A percentile compares a stretch with the other conserved stretches of the same genome.
Conservation (phyloP, 2,113 vertebrate genomes). For the Gnathonemus longibarbis region DNA sequence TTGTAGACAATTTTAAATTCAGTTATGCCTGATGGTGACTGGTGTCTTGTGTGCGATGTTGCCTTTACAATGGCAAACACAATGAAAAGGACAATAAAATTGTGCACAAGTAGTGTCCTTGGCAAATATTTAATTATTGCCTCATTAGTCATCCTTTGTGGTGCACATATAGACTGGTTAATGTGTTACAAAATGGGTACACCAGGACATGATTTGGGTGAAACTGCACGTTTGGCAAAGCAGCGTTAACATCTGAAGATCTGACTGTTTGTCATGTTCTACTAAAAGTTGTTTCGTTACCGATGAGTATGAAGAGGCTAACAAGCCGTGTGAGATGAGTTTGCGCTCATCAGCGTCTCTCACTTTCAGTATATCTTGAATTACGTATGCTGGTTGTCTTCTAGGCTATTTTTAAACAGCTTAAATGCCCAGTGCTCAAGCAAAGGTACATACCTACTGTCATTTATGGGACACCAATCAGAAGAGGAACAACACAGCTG, state of each 20-base stretch:
- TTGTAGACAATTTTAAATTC: slow-evolving; percentile 1
- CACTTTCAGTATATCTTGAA: not conserved
- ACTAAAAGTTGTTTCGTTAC: not conserved
- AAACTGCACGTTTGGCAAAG: not conserved
- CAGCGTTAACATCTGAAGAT: not conserved
- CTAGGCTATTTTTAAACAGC: not conserved
- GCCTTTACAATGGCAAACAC: not conserved
- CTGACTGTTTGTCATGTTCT: not conserved
- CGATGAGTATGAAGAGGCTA: not conserved
- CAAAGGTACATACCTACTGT: not conserved
- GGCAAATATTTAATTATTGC: not conserved
- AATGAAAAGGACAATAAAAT: not conserved
- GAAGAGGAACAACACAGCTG: not conserved
- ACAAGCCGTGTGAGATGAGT: not conserved
- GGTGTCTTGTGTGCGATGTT: not conserved
- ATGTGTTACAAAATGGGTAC: not conserved
- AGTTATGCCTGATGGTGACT: not conserved
- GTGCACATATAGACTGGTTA: not conserved
- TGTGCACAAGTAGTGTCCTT: not conserved
- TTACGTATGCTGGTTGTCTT: not conserved
- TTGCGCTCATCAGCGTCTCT: not conserved
- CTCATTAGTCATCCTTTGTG: not conserved
- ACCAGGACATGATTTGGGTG: not conserved
- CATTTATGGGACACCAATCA: not conserved
- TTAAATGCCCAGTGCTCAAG: not conserved